Percentiles rank a stretch among this genome's conserved stretches.
Evolutionary conservation across 2,113 vertebrate species (phyloP).

Genomic region (Haemorhous mexicanus): DNA sequence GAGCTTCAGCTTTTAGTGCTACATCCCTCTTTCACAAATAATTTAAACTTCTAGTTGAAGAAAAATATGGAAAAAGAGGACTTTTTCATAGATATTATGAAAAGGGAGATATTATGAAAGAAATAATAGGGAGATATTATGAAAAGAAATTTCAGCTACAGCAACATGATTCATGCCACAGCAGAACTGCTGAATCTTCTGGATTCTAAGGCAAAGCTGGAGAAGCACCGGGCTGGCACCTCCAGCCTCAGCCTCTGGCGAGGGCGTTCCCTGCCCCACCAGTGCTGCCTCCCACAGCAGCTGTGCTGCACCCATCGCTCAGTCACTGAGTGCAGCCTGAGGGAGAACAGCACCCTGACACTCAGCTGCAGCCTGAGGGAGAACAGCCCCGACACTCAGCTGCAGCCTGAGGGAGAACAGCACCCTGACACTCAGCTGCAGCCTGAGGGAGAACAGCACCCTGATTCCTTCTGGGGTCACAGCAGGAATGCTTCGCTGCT

Average conservation of each 20-base stretch:
- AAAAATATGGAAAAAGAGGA: not conserved
- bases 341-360: not conserved
- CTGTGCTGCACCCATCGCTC: not conserved
- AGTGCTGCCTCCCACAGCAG: accelerated
- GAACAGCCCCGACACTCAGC: accelerated
- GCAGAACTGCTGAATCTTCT: not conserved
- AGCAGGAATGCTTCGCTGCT: not conserved
- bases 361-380: not conserved
- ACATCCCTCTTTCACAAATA: not conserved
- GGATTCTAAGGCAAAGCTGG: not conserved
- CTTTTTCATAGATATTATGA: not conserved
- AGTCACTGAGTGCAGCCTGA: not conserved
- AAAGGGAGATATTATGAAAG: not conserved
- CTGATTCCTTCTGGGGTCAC: not conserved
- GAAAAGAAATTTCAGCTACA: not conserved
- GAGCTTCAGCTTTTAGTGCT: not conserved
- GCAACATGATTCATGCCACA: not conserved
- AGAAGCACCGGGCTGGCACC: accelerated
- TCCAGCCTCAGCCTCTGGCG: accelerated
- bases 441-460: not conserved
- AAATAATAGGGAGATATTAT: not conserved
- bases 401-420: not conserved
- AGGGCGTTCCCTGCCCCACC: not conserved
- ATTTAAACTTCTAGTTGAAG: not conserved
- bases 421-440: not conserved